Percentiles rank a stretch among this genome's conserved stretches.
These are phyloP conservation scores for Drosophila lacicola DNA, from an alignment of 2,888 invertebrate species.

Conservation along the genomic window DNA sequence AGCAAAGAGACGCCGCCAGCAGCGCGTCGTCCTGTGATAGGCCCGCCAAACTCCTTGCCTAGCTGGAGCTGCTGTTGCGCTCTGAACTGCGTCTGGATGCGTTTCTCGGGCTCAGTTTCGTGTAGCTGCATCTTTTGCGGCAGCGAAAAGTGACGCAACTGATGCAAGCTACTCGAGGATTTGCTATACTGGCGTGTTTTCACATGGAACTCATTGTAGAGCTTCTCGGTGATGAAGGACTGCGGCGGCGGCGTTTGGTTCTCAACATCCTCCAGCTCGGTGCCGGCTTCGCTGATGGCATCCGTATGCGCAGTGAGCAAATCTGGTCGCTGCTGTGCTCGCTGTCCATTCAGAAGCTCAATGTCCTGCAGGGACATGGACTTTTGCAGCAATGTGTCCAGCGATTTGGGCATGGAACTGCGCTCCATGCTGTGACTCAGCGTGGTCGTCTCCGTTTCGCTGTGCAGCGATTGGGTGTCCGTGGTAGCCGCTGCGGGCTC, in stretches of 20 bases:
- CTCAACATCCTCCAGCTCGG: constrained; percentile 81
- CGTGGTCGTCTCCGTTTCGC: constrained; percentile 81
- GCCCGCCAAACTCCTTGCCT: constrained; percentile 47
- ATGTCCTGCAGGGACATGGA: constrained; percentile 85
- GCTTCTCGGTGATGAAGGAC: constrained; percentile 89
- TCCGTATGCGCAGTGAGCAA: constrained; percentile 78
- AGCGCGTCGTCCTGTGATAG: constrained; percentile 81
- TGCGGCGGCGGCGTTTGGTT: constrained; percentile 85
- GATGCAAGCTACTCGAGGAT: constrained; percentile 87
- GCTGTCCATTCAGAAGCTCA: constrained; percentile 79
- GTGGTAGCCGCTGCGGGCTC: constrained; percentile 8
- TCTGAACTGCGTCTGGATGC: constrained; percentile 81
- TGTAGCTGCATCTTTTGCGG: constrained; percentile 86
- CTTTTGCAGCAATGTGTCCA: constrained; percentile 80
- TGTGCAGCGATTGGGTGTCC: constrained; percentile 53
- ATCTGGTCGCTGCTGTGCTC: constrained; percentile 77
- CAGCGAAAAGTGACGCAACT: constrained; percentile 83
- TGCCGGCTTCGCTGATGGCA: constrained; percentile 83
- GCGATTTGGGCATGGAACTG: constrained; percentile 55
- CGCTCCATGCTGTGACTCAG: constrained; percentile 76
- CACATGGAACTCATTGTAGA: constrained; percentile 90
- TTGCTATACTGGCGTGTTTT: constrained; percentile 89
- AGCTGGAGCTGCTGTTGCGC: constrained; percentile 47
- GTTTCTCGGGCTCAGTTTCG: constrained; percentile 83
- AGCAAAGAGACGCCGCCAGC: constrained; percentile 79